Base-by-base conservation (phyloP, 2,888 invertebrate species). In the Norana najaformis region DNA sequence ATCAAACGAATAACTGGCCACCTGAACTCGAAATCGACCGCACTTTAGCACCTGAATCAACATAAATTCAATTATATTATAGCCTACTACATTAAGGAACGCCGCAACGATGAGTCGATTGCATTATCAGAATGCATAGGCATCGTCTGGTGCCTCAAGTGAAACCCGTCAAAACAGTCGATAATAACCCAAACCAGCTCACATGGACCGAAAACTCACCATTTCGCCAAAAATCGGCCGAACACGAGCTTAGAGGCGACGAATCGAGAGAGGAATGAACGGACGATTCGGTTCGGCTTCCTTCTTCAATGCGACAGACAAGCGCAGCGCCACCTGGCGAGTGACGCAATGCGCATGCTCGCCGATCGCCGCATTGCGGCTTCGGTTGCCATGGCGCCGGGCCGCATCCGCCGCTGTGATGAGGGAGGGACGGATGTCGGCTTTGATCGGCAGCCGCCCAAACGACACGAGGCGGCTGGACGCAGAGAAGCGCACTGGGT, bases 341-440 rank as follows among this genome's bases (percentile, higher is more conserved):
- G 37, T 37, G 35, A 85, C 85, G 85, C 85, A 85, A 20, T 85
- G 85, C 85, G 85, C 85, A 85, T 85, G 85, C 37, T 37, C 85
- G 37, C 85, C 85, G 85, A 85, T 85, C 85, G 90, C 90, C 90
- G 90, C 90, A 90, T 90, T 90, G 90, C 90, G 88, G 90, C 47
- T 85, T 47, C 88, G 83, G 90, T 90, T 90, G 88, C 90, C 38
- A 90, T 41, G 53, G 88, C 53, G 47, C 47, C 90, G 83, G 35
- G 36, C 34, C 37, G 85, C 85, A 35, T 35, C 85, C 85, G 85
- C 69, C 69, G 69, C 69, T 69, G 69, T 69, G 53, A 53, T 53
- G 53, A 53, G 53, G 53, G 69, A 69, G 30, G 23, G 47, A 23
- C 6, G 20, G 47, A 69, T 69, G 30, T n/a, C 69, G n/a, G 69